phyloP scores from a whole-genome alignment of 1,140 invertebrate species.

The Oreohelix idahoensis region DNA sequence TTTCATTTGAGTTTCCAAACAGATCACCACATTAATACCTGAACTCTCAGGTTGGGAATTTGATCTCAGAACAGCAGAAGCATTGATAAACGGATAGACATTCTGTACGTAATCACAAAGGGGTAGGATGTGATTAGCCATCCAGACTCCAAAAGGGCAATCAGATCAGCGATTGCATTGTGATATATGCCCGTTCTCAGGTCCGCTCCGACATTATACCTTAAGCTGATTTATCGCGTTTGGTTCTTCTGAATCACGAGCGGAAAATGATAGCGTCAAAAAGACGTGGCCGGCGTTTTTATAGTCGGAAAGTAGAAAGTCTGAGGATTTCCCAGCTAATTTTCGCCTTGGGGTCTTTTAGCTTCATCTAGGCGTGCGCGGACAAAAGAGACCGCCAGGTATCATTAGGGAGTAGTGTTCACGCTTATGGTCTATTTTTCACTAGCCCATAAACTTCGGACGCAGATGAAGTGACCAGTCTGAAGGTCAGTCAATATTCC shows the following conservation, averaged over 20 bases:
- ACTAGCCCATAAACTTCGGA: background rate
- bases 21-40: no score
- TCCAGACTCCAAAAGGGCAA: background rate
- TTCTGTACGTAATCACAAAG: no score
- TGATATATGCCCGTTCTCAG: background rate
- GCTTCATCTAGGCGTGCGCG: background rate
- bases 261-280: background rate
- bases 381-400: background rate
- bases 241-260: background rate
- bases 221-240: slow-evolving; percentile 5
- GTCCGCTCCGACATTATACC: background rate
- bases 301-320: background rate
- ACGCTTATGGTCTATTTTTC: background rate
- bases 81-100: no score
- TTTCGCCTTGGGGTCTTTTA: background rate
- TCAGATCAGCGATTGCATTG: background rate
- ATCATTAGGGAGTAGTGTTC: background rate
- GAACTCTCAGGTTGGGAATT: no score
- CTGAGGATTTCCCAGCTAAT: background rate
- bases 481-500: background rate
- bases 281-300: background rate
- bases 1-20: no score
- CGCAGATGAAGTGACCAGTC: background rate
- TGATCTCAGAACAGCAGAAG: no score
- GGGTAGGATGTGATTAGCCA: background rate